phyloP scores from a whole-genome alignment of 2,113 vertebrate genomes.

The Pangasianodon gigas region DNA sequence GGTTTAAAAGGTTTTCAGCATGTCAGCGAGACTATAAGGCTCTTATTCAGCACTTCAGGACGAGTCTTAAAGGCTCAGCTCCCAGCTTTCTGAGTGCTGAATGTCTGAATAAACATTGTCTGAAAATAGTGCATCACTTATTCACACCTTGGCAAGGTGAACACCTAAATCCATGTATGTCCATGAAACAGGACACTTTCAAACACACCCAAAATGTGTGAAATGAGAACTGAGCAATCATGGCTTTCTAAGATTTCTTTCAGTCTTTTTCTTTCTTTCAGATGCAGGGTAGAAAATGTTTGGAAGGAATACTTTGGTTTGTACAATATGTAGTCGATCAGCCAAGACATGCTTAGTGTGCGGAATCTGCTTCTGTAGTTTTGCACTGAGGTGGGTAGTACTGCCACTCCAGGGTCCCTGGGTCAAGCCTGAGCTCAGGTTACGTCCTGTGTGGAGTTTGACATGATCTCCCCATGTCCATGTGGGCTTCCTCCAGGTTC shows the following conservation, averaged over 20 bases:
- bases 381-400: not conserved
- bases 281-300: not conserved
- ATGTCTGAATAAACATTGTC: constrained; percentile 1
- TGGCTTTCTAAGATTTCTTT: not conserved
- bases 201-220: not conserved
- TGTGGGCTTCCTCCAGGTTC: not conserved
- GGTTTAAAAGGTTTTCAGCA: constrained; percentile 2
- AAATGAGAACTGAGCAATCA: not conserved
- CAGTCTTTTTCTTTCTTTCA: too few relatives aligned
- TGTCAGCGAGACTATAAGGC: not conserved
- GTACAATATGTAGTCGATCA: not conserved
- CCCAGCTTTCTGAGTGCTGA: not conserved
- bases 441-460: not conserved
- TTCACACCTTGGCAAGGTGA: not conserved
- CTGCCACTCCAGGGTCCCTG: not conserved
- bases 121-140: constrained; percentile 19
- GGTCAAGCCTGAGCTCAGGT: not conserved
- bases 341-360: not conserved
- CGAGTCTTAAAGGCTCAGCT: constrained; percentile 7
- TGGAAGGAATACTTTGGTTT: not conserved
- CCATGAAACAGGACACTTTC: not conserved
- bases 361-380: not conserved
- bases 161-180: not conserved
- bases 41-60: constrained; percentile 23
- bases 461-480: not conserved